These are phyloP conservation scores for Dorcus parallelipipedus DNA, from an alignment of 2,888 invertebrate species.

Conservation along the genomic window DNA sequence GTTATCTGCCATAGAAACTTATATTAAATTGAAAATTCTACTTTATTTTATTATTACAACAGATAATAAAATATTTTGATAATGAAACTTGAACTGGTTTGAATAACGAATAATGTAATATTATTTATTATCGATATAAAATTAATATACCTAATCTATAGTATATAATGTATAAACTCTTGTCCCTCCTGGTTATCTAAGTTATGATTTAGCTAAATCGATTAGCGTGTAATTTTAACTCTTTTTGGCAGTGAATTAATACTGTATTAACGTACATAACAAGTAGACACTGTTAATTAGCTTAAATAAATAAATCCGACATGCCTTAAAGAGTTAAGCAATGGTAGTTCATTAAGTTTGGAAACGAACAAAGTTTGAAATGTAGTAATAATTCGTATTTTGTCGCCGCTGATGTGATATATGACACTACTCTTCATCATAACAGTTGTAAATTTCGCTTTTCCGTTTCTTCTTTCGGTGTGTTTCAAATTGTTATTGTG, in stretches of 20 bases:
- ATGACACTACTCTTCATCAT: too few relatives aligned
- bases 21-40: not conserved
- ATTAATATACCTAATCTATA: not conserved
- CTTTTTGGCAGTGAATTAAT: slow-evolving; percentile 6
- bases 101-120: not conserved
- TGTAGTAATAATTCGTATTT: too few relatives aligned
- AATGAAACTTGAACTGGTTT: too few relatives aligned
- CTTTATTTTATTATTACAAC: not conserved
- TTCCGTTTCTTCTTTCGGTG: too few relatives aligned
- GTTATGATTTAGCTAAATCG: slow-evolving; percentile 4
- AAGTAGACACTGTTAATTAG: not conserved
- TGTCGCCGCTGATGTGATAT: too few relatives aligned
- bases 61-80: too few relatives aligned
- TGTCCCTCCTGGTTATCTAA: not conserved
- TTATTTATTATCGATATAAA: not conserved
- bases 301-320: slow-evolving; percentile 1
- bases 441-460: too few relatives aligned
- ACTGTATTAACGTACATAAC: not conserved
- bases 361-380: too few relatives aligned
- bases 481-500: too few relatives aligned
- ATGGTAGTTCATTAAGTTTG: not conserved
- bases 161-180: too few relatives aligned
- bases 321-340: slow-evolving; percentile 16
- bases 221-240: slow-evolving; percentile 9
- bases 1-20: not conserved